Evolutionary conservation across 1,140 invertebrate genomes (phyloP), one percentile per base, ranked within the genome.

Genomic region (Drosophila arizonae): DNA sequence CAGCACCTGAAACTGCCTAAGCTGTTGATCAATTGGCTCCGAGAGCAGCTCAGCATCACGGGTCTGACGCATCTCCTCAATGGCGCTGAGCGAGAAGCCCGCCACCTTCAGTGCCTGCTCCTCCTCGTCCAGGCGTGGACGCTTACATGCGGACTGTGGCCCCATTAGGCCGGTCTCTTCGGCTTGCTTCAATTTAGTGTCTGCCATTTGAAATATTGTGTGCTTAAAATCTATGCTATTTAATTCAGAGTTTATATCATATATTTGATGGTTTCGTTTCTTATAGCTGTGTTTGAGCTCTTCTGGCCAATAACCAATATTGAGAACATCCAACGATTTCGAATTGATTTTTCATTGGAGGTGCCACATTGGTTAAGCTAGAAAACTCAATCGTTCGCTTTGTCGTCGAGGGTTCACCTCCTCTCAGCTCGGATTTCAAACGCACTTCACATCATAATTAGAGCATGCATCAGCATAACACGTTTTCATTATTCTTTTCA

Each of bases 1-100:
- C 24, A 97, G 91, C 26, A 97, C 94, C 81, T 96, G 95, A 90
- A 96, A 97, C 71, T 96, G 94, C 50, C 94, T 91, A 46, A 94
- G 71, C 62, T 91, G 87, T 55, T 91, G 78, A 61, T 91, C 87
- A 33, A 90, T 75, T 0, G 77, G 69, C 43, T 82, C 80, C 9
- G 67, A 77, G 8, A 78, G 74, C 1, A 79, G 57, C 43, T 86
- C 88, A 5, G 78, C 86, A 17, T 89, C 84, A 6, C 79, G 75
- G 6, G 87, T 87, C 26, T 75, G 85, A 0, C 81, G 81, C 90
- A 91, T 91, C 73, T 91, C 90, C 41, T 86, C 84, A 11, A 91
- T 91, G 33, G 90, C 90, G n/a, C 90, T 91, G n/a, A 91, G 48
- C 3, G 90, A 91, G 36, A 91, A 91, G 9, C 90, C 90, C 0